Evolutionary conservation across 2,113 vertebrate species (phyloP).

Genomic region (cattle (Bos taurus)): DNA sequence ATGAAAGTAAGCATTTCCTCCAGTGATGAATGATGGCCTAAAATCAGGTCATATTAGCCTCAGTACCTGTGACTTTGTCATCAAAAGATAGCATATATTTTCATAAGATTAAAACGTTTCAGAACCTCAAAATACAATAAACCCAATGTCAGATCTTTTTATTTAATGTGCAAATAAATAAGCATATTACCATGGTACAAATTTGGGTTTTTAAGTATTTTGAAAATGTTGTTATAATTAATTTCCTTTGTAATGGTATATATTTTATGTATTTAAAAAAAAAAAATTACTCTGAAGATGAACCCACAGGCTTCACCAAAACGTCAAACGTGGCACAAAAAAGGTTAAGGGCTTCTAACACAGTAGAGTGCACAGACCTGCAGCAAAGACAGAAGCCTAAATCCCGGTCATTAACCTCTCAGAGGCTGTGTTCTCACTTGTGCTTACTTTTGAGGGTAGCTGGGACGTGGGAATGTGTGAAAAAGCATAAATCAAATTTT

Average conservation of each 20-base stretch:
- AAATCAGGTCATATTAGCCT: background rate
- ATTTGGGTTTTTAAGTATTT: background rate
- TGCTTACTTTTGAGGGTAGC: background rate
- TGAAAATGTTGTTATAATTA: background rate
- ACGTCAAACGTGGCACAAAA: background rate
- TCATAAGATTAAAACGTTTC: background rate
- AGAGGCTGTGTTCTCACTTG: background rate
- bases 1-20: background rate
- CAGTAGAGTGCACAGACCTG: background rate
- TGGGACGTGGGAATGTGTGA: background rate
- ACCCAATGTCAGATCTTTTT: background rate
- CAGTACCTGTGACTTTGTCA: background rate
- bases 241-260: background rate
- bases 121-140: background rate
- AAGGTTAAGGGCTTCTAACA: background rate
- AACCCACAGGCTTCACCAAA: background rate
- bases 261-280: background rate
- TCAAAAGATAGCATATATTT: background rate
- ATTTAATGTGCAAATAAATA: background rate
- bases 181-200: background rate
- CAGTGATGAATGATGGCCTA: background rate
- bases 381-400: background rate
- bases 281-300: background rate
- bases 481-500: background rate
- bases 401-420: background rate